A percentile compares a stretch with the other conserved stretches of the same genome.
phyloP scores from a whole-genome alignment of 2,113 vertebrate species.

The Pelobates fuscus region DNA sequence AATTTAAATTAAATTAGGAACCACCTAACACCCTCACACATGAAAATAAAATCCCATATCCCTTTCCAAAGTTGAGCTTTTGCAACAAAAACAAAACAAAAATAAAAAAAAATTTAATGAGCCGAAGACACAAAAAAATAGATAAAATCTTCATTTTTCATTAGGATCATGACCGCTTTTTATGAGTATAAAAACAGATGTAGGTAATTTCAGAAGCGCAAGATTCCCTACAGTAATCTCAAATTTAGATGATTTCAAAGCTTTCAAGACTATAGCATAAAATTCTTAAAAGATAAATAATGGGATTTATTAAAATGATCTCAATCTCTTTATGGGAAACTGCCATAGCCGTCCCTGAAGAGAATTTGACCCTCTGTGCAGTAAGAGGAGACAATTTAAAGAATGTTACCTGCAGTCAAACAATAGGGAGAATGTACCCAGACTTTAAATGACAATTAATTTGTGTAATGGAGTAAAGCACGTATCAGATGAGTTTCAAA shows the following conservation, averaged over 20 bases:
- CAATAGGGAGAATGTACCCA: not conserved
- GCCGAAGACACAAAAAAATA: not conserved
- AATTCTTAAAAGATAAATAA: conserved; percentile 41
- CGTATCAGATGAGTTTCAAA: too few relatives aligned
- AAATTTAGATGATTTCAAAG: conserved; percentile 34
- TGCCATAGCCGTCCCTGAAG: conserved; percentile 1
- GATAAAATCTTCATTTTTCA: not conserved
- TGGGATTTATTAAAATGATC: conserved; percentile 42
- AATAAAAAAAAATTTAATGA: not conserved
- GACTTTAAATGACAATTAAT: not conserved
- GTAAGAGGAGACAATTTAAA: conserved; percentile 8
- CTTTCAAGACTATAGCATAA: conserved; percentile 24
- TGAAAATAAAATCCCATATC: not conserved
- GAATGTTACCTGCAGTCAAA: conserved; percentile 10
- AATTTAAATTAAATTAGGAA: too few relatives aligned
- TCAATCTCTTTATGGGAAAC: conserved; percentile 12
- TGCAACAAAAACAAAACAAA: not conserved
- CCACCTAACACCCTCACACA: too few relatives aligned
- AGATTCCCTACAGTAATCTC: conserved; percentile 38
- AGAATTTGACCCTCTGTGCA: not conserved
- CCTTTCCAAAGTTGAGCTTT: not conserved
- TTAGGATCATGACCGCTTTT: not conserved
- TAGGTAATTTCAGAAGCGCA: conserved; percentile 36
- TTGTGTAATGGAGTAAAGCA: not conserved
- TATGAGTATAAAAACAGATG: conserved; percentile 37